Percentiles rank a stretch among this genome's conserved stretches.
These are phyloP conservation scores for Orchestia grillus DNA, from an alignment of 1,140 invertebrate species.

Conservation along the genomic window DNA sequence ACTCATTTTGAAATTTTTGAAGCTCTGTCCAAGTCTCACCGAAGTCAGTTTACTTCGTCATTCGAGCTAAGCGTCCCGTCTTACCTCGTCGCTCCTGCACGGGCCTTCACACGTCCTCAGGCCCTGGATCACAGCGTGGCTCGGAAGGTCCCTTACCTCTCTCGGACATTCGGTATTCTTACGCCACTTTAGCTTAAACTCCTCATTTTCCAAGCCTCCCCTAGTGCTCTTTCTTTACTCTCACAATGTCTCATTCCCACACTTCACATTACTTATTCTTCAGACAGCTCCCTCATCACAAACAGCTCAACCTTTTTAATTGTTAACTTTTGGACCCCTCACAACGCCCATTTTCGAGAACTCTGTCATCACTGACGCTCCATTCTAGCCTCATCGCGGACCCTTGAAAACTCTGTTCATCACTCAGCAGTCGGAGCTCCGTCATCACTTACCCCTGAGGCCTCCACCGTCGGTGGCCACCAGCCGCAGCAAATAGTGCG, in stretches of 20 bases:
- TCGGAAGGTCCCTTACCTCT: too few species aligned
- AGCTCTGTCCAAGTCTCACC: too few species aligned
- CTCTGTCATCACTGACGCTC: background rate
- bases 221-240: background rate
- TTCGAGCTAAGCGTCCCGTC: too few species aligned
- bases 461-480: constrained; percentile 70
- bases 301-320: too few species aligned
- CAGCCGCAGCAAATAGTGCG: constrained; percentile 60
- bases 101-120: too few species aligned
- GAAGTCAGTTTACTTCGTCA: too few species aligned
- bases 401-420: background rate
- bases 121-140: too few species aligned
- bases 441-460: constrained; percentile 66
- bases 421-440: background rate
- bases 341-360: background rate
- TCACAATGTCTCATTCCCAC: background rate
- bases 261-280: background rate
- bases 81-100: too few species aligned
- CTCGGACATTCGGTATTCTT: background rate
- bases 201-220: background rate
- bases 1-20: too few species aligned
- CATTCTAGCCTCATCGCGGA: too few species aligned
- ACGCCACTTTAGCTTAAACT: background rate
- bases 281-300: background rate
- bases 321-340: background rate